These are phyloP conservation scores for Scaptomyza flava DNA, from an alignment of 2,888 invertebrate genomes.

Conservation along the genomic window DNA sequence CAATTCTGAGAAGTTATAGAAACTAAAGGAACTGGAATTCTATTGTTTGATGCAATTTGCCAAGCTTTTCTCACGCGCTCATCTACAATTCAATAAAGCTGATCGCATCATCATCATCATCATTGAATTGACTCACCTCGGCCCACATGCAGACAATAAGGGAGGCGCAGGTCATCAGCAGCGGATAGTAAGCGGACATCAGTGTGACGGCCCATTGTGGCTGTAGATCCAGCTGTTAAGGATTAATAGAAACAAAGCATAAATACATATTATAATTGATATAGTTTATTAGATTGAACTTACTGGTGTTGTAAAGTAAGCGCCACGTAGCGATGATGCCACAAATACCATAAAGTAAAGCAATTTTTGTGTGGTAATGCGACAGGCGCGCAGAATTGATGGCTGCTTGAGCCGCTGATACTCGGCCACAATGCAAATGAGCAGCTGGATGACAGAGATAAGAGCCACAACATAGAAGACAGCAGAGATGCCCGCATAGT, in stretches of 20 bases:
- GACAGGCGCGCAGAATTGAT: slow-evolving; percentile 91
- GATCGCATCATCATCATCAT: not conserved
- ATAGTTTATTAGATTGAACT: slow-evolving; percentile 82
- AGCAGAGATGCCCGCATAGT: slow-evolving; percentile 89
- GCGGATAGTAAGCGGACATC: slow-evolving; percentile 95
- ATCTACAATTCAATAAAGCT: not conserved
- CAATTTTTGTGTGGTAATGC: slow-evolving; percentile 95
- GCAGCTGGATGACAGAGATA: slow-evolving; percentile 92
- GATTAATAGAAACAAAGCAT: not conserved
- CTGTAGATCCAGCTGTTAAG: slow-evolving; percentile 89
- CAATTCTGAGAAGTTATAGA: not conserved
- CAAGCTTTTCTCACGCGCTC: not conserved
- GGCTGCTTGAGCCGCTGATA: slow-evolving; percentile 93
- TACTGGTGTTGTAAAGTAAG: slow-evolving; percentile 95
- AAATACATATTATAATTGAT: not conserved
- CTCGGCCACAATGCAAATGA: slow-evolving; percentile 92
- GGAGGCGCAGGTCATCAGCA: slow-evolving; percentile 94
- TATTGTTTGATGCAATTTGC: too few relatives aligned
- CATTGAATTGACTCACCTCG: slow-evolving; percentile 88
- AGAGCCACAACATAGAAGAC: slow-evolving; percentile 93
- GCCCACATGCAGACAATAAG: slow-evolving; percentile 97
- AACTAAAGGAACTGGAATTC: too few relatives aligned
- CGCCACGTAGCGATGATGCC: slow-evolving; percentile 93
- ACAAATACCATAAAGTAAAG: slow-evolving; percentile 94
- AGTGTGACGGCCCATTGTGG: slow-evolving; percentile 94